Evolutionary conservation across 92 coral and sea anemone species (phyloP).

Genomic region (Metridium senile): DNA sequence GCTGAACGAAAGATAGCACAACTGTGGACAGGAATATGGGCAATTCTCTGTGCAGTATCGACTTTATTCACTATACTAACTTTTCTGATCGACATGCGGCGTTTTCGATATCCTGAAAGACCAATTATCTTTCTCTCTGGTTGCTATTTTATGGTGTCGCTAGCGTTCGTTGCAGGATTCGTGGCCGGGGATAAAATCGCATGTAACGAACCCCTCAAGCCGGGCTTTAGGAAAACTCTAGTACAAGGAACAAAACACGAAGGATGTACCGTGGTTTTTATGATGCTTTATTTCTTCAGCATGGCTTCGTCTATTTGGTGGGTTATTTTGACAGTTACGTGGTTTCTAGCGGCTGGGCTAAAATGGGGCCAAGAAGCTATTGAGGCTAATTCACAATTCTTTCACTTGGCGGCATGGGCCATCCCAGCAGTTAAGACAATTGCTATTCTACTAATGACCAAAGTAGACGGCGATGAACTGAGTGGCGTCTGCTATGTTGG

Average conservation of each 20-base stretch:
- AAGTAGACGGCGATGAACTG: conserved; percentile 97
- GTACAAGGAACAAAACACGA: conserved; percentile 97
- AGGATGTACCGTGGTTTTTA: conserved; percentile 94
- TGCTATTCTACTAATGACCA: conserved; percentile 89
- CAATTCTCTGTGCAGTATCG: conserved; percentile 79
- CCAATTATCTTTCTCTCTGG: conserved; percentile 97
- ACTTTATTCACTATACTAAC: conserved; percentile 91
- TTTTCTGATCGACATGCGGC: conserved; percentile 89
- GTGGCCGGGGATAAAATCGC: conserved; percentile 88
- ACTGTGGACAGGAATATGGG: conserved; percentile 98
- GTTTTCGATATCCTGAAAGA: conserved; percentile 98
- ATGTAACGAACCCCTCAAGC: conserved; percentile 69
- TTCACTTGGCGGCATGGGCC: conserved; percentile 99
- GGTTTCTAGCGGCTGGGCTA: conserved; percentile 98
- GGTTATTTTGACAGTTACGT: conserved; percentile 95
- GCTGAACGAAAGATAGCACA: conserved; percentile 84
- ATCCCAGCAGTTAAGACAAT: conserved; percentile 99
- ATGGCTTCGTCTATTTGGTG: conserved; percentile 99
- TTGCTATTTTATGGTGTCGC: conserved; percentile 94
- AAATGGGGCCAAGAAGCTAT: conserved; percentile 99
- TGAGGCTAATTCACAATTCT: conserved; percentile 97
- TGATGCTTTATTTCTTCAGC: conserved; percentile 96
- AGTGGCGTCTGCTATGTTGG: conserved; percentile 99
- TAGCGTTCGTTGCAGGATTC: conserved; percentile 87
- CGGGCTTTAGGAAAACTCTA: conserved; percentile 54